Evolutionary conservation across 2,888 invertebrate genomes (phyloP), one percentile per base, ranked within the genome.

Genomic region (Rhagophthalmus giganteus): DNA sequence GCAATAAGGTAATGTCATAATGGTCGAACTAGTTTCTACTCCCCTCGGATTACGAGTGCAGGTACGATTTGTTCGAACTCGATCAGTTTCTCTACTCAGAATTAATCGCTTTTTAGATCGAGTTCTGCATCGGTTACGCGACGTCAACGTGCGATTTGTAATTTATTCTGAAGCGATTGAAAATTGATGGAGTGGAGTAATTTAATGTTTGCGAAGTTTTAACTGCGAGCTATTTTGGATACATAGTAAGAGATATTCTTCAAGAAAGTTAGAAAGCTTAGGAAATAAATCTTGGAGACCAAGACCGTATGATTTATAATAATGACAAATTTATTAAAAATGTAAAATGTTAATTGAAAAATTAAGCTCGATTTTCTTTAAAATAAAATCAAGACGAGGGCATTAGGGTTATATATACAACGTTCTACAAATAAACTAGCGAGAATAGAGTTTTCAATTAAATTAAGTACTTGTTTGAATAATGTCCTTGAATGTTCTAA

Each of bases 1-100:
- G 59, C 62, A 59, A 62, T 61, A 58, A 60, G 55, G 55, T 57
- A 57, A 57, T 60, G 59, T 31, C 35, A 45, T 47, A 49, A 54
- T 41, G 34, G 38, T 41, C 26, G 31, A 33, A 31, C 35, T 41
- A 26, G 33, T 35, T 30, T 39, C 15, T 31, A 13, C 40, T 11
- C 28, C 40, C 37, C 42, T 11, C 30, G 30, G 27, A 31, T 51
- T 45, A 16, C 42, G 32, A 33, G 45, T 31, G 28, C 41, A 52
- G 44, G 45, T 39, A 45, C 40, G 34, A 48, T 48, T 48, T 39
- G 50, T 53, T 53, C 44, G 32, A 54, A 48, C 49, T 47, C 54
- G 39, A 47, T 47, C 48, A 42, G 26, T 34, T 39, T 46, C 45
- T 37, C 44, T 30, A 35, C 30, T 42, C 38, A 46, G 40, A 44